Percentiles rank a stretch among this genome's conserved stretches.
These are phyloP conservation scores for Microhierax caerulescens DNA, from an alignment of 2,797 vertebrate genomes.

Conservation along the genomic window DNA sequence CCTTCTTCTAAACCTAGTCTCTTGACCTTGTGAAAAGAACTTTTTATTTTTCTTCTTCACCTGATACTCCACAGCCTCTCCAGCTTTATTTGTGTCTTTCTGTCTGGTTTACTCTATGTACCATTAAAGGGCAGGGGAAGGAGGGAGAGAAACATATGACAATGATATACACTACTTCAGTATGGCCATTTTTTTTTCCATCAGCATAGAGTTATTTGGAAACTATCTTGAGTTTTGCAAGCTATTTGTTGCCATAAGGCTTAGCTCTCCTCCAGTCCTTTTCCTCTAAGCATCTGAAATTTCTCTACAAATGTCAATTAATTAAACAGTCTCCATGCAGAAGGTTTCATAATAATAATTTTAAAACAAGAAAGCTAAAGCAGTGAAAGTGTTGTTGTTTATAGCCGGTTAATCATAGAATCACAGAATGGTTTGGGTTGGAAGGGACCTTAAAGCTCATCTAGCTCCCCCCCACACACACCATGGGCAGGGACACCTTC, in stretches of 20 bases:
- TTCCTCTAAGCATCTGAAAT: constrained; percentile 5
- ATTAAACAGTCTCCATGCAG: constrained; percentile 5
- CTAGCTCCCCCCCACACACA: too few species aligned
- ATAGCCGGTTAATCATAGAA: neutral
- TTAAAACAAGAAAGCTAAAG: neutral
- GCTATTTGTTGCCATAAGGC: neutral
- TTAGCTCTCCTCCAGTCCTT: neutral
- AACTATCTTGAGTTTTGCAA: neutral
- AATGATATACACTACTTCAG: neutral
- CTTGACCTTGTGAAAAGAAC: neutral
- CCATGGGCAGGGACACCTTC: too few species aligned
- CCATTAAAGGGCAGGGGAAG: neutral
- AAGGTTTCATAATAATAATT: constrained; percentile 20
- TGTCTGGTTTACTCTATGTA: neutral
- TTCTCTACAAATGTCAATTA: constrained; percentile 36
- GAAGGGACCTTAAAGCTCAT: too few species aligned
- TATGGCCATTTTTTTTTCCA: neutral
- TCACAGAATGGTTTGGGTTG: too few species aligned
- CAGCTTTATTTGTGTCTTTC: neutral
- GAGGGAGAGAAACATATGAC: neutral
- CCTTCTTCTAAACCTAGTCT: neutral
- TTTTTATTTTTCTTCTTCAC: neutral
- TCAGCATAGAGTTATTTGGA: neutral
- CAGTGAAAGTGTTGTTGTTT: neutral
- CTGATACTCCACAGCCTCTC: neutral